Evolutionary conservation across 1,140 invertebrate species (phyloP).

Genomic region (Hetaerina americana): DNA sequence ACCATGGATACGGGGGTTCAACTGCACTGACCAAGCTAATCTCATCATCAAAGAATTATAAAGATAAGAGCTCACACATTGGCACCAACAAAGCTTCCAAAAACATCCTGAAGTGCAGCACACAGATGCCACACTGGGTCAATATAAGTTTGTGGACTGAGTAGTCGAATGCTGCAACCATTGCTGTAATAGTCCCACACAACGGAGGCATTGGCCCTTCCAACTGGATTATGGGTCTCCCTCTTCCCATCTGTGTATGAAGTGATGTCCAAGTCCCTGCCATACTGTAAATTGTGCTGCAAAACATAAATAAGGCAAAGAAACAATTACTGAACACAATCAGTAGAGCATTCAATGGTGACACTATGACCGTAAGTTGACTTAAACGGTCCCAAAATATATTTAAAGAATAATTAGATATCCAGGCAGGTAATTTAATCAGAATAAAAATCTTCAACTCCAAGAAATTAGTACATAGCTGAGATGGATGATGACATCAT

Average conservation of each 20-base stretch:
- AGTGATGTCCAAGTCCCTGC: slow-evolving; percentile 83
- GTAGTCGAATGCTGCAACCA: slow-evolving; percentile 78
- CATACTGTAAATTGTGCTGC: slow-evolving; percentile 58
- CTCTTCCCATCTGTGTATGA: slow-evolving; percentile 64
- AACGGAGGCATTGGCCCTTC: slow-evolving; percentile 53
- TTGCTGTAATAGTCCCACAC: slow-evolving; percentile 87
- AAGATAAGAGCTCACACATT: slow-evolving; percentile 49
- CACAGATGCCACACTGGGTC: slow-evolving; percentile 41
- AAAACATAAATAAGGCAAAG: slow-evolving; percentile 18
- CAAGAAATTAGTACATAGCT: too few species aligned
- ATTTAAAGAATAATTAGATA: too few species aligned
- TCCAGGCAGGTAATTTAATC: too few species aligned
- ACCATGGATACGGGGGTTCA: too few species aligned
- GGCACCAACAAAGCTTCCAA: slow-evolving; percentile 84
- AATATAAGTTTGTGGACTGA: slow-evolving; percentile 89
- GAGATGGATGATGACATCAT: too few species aligned
- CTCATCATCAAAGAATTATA: too few species aligned
- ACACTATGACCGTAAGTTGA: too few species aligned
- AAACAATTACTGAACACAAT: too few species aligned
- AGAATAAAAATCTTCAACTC: too few species aligned
- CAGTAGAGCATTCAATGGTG: too few species aligned
- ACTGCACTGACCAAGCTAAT: too few species aligned
- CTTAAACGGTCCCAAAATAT: too few species aligned
- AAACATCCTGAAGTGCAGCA: slow-evolving; percentile 82
- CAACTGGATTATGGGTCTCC: slow-evolving; percentile 77